Evolutionary conservation across 2,888 invertebrate species (phyloP).

Genomic region (Rhagium mordax): DNA sequence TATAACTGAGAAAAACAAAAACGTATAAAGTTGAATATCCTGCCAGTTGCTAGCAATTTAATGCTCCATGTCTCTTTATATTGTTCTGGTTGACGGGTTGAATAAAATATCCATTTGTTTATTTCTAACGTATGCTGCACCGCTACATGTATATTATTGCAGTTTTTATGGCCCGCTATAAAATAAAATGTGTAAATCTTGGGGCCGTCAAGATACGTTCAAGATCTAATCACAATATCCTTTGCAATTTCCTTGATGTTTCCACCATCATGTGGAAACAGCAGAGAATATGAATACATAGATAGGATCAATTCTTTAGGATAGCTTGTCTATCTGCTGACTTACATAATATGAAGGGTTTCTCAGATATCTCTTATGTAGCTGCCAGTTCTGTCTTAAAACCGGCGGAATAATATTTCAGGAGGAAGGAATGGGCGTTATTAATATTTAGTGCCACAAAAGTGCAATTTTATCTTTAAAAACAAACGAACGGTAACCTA

Average conservation of each 20-base stretch:
- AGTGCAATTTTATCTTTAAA: too few relatives aligned
- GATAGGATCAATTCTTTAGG: neutral
- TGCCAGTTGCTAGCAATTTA: too few relatives aligned
- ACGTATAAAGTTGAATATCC: too few relatives aligned
- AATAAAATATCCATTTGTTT: too few relatives aligned
- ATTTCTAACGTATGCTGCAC: too few relatives aligned
- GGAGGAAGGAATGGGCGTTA: too few relatives aligned
- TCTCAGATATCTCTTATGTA: neutral
- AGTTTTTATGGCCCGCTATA: neutral
- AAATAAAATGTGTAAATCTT: neutral
- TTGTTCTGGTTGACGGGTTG: too few relatives aligned
- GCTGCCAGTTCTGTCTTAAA: neutral
- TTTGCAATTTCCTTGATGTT: slow-evolving; percentile 9
- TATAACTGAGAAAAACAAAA: too few relatives aligned
- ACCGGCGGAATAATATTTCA: too few relatives aligned
- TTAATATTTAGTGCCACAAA: too few relatives aligned
- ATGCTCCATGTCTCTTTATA: too few relatives aligned
- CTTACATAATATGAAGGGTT: neutral
- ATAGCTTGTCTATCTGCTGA: neutral
- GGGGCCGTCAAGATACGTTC: neutral
- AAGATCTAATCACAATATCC: slow-evolving; percentile 1
- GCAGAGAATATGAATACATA: neutral
- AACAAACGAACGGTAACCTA: too few relatives aligned
- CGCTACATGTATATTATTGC: neutral
- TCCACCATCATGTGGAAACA: neutral